Conservation (phyloP, 2,797 vertebrate genomes). For the Dryobates pubescens region DNA sequence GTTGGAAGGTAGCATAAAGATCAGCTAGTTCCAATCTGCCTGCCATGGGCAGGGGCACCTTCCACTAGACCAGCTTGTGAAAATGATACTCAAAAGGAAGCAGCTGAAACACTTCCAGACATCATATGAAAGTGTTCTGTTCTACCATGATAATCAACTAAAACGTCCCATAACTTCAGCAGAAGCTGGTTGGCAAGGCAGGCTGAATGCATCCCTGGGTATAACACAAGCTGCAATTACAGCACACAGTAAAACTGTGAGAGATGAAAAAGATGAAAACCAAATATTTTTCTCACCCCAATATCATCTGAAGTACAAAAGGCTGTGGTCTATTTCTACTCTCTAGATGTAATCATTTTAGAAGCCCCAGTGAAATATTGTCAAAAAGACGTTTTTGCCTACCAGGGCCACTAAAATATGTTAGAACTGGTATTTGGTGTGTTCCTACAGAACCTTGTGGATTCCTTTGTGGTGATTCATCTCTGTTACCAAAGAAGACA, state of each 20-base stretch:
- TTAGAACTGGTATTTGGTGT: not conserved
- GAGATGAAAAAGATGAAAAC: not conserved
- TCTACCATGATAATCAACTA: not conserved
- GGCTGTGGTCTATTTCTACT: not conserved
- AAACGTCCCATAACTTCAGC: not conserved
- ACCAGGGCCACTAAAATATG: not conserved
- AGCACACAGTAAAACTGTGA: not conserved
- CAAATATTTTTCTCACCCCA: conserved; percentile 13
- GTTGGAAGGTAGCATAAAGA: too few species aligned
- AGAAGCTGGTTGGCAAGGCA: not conserved
- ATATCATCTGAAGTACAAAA: not conserved
- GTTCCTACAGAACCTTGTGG: not conserved
- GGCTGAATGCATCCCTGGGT: not conserved
- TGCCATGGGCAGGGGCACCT: too few species aligned
- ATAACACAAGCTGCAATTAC: conserved; percentile 7
- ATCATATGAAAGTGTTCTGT: not conserved
- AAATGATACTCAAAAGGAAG: conserved; percentile 25
- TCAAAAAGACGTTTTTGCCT: not conserved
- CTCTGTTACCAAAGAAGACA: conserved; percentile 4
- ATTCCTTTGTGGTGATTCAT: conserved; percentile 11
- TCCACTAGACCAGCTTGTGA: not conserved
- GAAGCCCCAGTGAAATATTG: not conserved
- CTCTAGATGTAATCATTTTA: not conserved
- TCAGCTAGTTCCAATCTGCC: too few species aligned
- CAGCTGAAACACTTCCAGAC: not conserved